phyloP scores from a whole-genome alignment of 53 echinoderm and acorn worm genomes.

The Holothuria scabra region DNA sequence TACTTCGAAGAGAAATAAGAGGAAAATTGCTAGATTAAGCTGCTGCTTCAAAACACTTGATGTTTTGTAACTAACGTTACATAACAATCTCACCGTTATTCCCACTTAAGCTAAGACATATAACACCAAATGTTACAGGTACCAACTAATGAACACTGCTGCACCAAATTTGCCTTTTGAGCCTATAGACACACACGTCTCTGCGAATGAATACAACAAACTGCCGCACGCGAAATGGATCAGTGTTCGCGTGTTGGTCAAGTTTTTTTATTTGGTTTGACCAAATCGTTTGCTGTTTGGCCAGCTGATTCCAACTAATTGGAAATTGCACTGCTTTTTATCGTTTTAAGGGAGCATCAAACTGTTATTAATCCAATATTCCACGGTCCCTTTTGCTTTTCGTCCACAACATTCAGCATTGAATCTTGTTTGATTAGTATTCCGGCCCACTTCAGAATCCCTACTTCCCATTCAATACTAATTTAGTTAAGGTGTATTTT shows the following conservation, averaged over 20 bases:
- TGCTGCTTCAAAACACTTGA: no score
- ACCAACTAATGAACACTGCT: no score
- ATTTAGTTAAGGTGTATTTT: slow-evolving; percentile 35
- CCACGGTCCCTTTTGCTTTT: slow-evolving; percentile 1
- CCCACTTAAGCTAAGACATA: no score
- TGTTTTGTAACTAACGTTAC: no score
- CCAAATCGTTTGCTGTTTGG: slow-evolving; percentile 2
- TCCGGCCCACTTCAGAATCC: slow-evolving; percentile 21
- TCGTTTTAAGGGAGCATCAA: slow-evolving; percentile 10
- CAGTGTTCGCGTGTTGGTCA: neutral
- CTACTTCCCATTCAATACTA: slow-evolving; percentile 40
- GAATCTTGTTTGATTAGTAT: slow-evolving; percentile 38
- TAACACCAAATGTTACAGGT: no score
- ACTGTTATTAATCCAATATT: slow-evolving; percentile 39
- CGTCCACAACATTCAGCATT: neutral
- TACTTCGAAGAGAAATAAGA: no score
- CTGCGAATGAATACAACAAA: no score
- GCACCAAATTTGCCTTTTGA: no score
- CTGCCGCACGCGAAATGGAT: no score
- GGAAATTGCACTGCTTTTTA: slow-evolving; percentile 25
- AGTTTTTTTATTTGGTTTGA: neutral
- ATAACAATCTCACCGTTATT: no score
- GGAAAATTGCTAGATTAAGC: no score
- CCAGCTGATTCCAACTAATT: neutral
- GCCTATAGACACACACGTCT: no score